A percentile compares a stretch with the other conserved stretches of the same genome.
phyloP scores from a whole-genome alignment of 1,140 invertebrate species.

The Cheumatopsyche charites region DNA sequence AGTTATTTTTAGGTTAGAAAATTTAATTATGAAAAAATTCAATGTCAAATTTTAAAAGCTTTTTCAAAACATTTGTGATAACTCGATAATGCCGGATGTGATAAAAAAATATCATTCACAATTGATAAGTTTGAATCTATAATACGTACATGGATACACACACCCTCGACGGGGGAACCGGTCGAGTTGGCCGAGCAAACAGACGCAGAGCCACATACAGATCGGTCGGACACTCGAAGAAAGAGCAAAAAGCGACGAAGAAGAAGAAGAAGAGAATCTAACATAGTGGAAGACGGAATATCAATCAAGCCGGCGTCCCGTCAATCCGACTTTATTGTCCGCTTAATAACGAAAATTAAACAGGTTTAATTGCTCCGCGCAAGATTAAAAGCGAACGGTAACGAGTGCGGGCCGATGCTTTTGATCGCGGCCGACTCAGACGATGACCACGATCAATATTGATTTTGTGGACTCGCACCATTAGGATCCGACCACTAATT shows the following conservation, averaged over 20 bases:
- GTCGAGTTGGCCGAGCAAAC: conserved; percentile 6
- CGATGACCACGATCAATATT: conserved; percentile 30
- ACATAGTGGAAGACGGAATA: conserved; percentile 30
- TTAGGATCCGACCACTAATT: conserved; percentile 17
- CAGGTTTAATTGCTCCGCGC: conserved; percentile 42
- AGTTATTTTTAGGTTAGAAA: too few species aligned
- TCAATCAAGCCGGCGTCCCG: conserved; percentile 42
- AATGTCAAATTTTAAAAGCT: too few species aligned
- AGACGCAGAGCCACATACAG: neutral
- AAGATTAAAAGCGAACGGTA: conserved; percentile 35
- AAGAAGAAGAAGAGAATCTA: neutral
- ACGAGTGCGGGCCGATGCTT: conserved; percentile 32
- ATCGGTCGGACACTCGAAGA: neutral
- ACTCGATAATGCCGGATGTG: too few species aligned
- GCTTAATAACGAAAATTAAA: conserved; percentile 45
- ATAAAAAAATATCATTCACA: too few species aligned
- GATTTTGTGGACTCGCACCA: conserved; percentile 21
- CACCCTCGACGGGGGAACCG: conserved; percentile 19
- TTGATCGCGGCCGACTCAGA: conserved; percentile 19
- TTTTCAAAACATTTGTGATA: too few species aligned
- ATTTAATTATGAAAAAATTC: too few species aligned
- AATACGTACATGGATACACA: too few species aligned
- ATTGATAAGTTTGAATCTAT: too few species aligned
- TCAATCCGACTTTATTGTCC: conserved; percentile 43
- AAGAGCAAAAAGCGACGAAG: too few species aligned